Evolutionary conservation across 1,140 invertebrate species (phyloP), one percentile per base, ranked within the genome.

Genomic region (Bombus pascuorum): DNA sequence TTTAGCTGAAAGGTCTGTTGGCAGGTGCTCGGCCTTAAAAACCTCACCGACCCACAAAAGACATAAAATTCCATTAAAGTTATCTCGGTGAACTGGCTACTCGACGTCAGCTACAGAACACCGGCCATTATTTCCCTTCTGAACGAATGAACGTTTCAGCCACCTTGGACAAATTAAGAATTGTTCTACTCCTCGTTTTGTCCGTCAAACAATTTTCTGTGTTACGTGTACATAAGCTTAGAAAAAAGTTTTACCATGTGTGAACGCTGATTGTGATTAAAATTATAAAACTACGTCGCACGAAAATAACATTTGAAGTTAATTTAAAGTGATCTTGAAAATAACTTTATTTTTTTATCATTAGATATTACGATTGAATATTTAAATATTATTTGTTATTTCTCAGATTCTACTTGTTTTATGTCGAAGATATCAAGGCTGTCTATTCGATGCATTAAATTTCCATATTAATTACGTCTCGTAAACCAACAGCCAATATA

Each of bases 31-130:
- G 78, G 32, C 71, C 71, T 65, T 74, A 85, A 81, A 66, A 75
- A 85, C 59, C 84, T 62, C 79, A 18, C 78, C 44, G 53, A 5
- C 42, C 59, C 62, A 42, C 70, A 74, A 85, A 85, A 85, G 84
- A 85, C 62, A 81, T 85, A 85, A 85, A 79, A 85, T 85, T 85
- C 84, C 72, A 85, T 81, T 85, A 85, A 85, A 85, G 84, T 85
- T 81, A 81, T 85, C 84, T 81, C 79, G 79, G 84, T 75, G 71
- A 85, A 75, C 74, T 81, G 84, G 79, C 84, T 75, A 72, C 84
- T 85, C 79, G 84, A 85, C 62, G 84, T 85, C 84, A 81, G 18
- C 62, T 37, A 32, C 84, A 85, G 84, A 57, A 32, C n/a, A 65
- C 37, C 39, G 28, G 32, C 77, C 84, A 81, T 81, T 81, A 81